Percentiles rank a stretch among this genome's conserved stretches.
phyloP scores from a whole-genome alignment of 2,888 invertebrate species.

The Eurytoma californica region DNA sequence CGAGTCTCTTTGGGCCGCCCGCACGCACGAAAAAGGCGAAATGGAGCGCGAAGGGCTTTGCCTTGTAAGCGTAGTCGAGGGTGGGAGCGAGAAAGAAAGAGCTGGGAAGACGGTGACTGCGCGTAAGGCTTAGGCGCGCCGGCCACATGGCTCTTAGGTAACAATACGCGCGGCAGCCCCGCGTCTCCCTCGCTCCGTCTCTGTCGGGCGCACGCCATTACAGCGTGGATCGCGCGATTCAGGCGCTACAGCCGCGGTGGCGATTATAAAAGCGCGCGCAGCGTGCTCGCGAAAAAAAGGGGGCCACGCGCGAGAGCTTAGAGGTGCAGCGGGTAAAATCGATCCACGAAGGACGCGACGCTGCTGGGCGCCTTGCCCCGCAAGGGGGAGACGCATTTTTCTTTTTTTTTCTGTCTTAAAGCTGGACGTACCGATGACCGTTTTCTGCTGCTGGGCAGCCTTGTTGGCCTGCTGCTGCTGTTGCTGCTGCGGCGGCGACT shows the following conservation, averaged over 20 bases:
- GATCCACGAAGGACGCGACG: too few species aligned
- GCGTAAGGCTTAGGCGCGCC: conserved; percentile 8
- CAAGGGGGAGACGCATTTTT: too few species aligned
- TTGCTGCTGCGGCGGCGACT: conserved; percentile 73
- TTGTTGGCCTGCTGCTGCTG: conserved; percentile 45
- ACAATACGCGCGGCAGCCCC: conserved; percentile 22
- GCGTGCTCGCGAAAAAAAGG: too few species aligned
- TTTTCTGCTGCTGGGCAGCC: conserved; percentile 59
- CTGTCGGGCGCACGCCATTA: conserved; percentile 48
- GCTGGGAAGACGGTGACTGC: too few species aligned
- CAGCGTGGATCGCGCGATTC: conserved; percentile 45
- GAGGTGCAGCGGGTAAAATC: too few species aligned
- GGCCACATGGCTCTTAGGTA: conserved; percentile 53
- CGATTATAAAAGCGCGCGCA: background rate
- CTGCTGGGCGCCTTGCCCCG: too few species aligned
- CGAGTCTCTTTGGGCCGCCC: background rate
- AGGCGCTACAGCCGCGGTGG: background rate
- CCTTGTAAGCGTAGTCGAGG: background rate
- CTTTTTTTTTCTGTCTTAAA: too few species aligned
- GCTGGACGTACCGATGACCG: conserved; percentile 58
- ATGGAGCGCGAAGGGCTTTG: background rate
- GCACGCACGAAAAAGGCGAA: background rate
- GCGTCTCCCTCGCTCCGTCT: conserved; percentile 28
- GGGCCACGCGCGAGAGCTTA: too few species aligned
- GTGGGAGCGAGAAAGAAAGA: conserved; percentile 5